Evolutionary conservation across 2,797 vertebrate species (phyloP), one percentile per base, ranked within the genome.

Genomic region (Sebastes iracundus): DNA sequence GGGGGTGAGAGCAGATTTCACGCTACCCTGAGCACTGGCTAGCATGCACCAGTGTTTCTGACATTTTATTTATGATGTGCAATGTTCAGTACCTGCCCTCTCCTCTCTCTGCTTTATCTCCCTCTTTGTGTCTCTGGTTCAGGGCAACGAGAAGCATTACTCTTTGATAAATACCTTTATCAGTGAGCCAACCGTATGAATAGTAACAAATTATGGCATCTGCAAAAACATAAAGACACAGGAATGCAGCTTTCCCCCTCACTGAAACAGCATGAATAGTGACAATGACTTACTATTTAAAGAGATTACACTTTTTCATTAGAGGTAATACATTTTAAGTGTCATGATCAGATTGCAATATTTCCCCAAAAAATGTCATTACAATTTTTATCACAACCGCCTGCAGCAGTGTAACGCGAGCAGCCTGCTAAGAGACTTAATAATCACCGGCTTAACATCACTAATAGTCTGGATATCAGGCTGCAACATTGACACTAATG

Each of bases 51-150:
- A 86, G 77, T 83, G 91, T 90, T 88, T 83, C 85, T 91, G 92
- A 93, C 92, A 91, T 94, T 93, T 92, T 94, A 95, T 95, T 94
- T 94, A 93, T 94, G 92, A 95, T 87, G 86, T 87, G 83, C 90
- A 90, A 79, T 76, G 84, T 86, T 92, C 85, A 83, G 82, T 76
- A 75, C 75, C 82, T 81, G 79, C 81, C 82, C 82, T 68, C 71
- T 67, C 70, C 33, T 35, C 58, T 82, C 70, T 74, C 65, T 79
- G 64, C 79, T 88, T 75, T 64, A 70, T 86, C 86, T 84, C 72
- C 35, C 33, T 71, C 67, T 84, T 74, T 90, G 74, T 81, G 80
- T 66, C 68, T 78, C 35, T n/a, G 75, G 9, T 28, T 75, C 53
- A 62, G 35, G 35, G 38, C 10, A 1, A 74, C 30, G 63, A 81